These are phyloP conservation scores for Chunga burmeisteri DNA, from an alignment of 2,113 vertebrate species.

Conservation along the genomic window DNA sequence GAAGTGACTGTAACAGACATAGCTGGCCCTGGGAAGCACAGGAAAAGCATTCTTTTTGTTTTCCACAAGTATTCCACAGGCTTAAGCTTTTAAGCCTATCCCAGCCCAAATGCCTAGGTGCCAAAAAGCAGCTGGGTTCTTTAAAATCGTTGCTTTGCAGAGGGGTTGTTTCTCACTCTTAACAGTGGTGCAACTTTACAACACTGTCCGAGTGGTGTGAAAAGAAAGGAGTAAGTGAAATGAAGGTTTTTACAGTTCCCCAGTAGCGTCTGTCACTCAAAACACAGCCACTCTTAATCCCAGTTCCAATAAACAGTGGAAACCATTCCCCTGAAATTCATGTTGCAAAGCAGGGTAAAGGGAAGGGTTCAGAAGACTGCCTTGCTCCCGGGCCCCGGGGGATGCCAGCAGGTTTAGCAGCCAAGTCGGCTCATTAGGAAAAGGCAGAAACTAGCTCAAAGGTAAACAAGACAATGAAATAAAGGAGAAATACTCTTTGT, in stretches of 20 bases:
- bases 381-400: background rate
- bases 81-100: background rate
- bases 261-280: conserved; percentile 22
- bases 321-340: background rate
- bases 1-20: background rate
- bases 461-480: background rate
- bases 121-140: background rate
- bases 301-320: conserved; percentile 10
- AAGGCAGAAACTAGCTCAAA: background rate
- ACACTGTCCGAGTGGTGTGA: background rate
- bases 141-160: background rate
- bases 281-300: conserved; percentile 21
- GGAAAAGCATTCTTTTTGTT: background rate
- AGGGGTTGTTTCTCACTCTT: background rate
- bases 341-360: background rate
- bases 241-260: conserved; percentile 9
- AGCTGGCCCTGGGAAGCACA: background rate
- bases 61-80: background rate
- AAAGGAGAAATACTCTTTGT: background rate
- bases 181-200: background rate
- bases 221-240: background rate
- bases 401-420: background rate
- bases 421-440: background rate
- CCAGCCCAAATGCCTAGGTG: background rate
- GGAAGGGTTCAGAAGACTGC: background rate